Percentiles rank a stretch among this genome's conserved stretches.
Evolutionary conservation across 2,888 invertebrate genomes (phyloP).

Genomic region (Sclerodermus sp.): DNA sequence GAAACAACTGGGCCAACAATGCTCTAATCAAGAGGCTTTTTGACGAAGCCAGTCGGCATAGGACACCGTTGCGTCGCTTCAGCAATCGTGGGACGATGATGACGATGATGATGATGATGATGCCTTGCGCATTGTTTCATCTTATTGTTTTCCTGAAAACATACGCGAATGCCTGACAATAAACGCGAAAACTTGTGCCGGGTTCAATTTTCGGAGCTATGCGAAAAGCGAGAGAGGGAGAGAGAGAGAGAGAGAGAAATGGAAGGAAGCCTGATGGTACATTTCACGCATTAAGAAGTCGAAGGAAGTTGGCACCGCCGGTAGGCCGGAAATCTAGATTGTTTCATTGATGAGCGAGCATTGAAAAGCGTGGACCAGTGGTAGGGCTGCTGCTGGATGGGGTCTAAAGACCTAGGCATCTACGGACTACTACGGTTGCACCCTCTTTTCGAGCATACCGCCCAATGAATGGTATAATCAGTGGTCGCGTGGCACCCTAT

Average conservation of each 20-base stretch:
- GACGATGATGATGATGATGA: no score
- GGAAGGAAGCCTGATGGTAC: no score
- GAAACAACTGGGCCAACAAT: conserved; percentile 50
- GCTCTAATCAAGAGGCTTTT: conserved; percentile 50
- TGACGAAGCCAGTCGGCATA: conserved; percentile 21
- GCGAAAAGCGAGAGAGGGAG: no score
- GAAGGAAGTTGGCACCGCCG: no score
- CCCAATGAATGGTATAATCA: conserved; percentile 58
- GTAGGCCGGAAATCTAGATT: conserved; percentile 28
- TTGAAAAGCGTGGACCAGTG: conserved; percentile 30
- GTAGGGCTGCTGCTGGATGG: no score
- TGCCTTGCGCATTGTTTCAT: conserved; percentile 21
- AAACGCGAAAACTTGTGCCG: no score
- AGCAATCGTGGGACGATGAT: conserved; percentile 34
- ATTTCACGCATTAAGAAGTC: no score
- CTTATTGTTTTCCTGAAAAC: conserved; percentile 17
- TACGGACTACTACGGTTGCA: neutral
- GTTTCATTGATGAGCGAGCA: conserved; percentile 56
- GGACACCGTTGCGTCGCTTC: conserved; percentile 34
- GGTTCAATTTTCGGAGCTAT: no score
- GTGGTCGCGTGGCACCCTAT: conserved; percentile 55
- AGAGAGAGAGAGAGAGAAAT: no score
- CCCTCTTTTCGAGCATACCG: conserved; percentile 33
- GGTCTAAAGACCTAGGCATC: neutral
- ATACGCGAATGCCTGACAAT: no score